Evolutionary conservation across 2,797 vertebrate species (phyloP), one percentile per base, ranked within the genome.

Genomic region (Pampus argenteus): DNA sequence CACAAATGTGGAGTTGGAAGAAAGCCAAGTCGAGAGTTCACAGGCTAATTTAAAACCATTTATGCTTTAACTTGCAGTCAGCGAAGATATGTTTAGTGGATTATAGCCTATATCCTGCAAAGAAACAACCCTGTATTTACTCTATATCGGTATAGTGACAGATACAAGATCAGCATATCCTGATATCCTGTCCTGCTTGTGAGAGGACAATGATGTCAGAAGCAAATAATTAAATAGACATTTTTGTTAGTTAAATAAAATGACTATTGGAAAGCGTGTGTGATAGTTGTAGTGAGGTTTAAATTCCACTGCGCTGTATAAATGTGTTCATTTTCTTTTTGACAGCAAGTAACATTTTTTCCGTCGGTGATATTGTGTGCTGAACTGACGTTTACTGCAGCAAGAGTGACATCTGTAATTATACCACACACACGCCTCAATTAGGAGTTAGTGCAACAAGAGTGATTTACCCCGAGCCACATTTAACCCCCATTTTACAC

Each of bases 381-480:
- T 71, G 34, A 36, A 7, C 36, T 72, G 56, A 68, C 73, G 66
- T 52, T 50, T 55, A 62, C 57, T 40, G 42, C 55, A 45, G 9
- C 31, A 22, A 20, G 31, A 10, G 22, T 56, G 25, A 69, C 57
- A 74, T 42, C 54, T 74, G 50, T 59, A 80, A 76, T 82, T 73
- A 73, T 29, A 65, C 28, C 44, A 61, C 42, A 36, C 54, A 59
- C 4, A 44, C 13, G n/a, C 47, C 31, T 65, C 52, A 76, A 81
- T 77, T 69, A 71, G 57, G 68, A 65, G 73, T 65, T 59, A 31
- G 67, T 74, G 73, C 60, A 54, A 49, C 34, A 23, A 7, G 26
- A 56, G 34, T 29, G 26, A 50, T 71, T 67, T 60, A 64, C 34
- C 57, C 31, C 40, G 23, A 40, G 45, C 38, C 38, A 70, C 28